Evolutionary conservation across 2,113 vertebrate species (phyloP).

Genomic region (Neodon shergylaensis): DNA sequence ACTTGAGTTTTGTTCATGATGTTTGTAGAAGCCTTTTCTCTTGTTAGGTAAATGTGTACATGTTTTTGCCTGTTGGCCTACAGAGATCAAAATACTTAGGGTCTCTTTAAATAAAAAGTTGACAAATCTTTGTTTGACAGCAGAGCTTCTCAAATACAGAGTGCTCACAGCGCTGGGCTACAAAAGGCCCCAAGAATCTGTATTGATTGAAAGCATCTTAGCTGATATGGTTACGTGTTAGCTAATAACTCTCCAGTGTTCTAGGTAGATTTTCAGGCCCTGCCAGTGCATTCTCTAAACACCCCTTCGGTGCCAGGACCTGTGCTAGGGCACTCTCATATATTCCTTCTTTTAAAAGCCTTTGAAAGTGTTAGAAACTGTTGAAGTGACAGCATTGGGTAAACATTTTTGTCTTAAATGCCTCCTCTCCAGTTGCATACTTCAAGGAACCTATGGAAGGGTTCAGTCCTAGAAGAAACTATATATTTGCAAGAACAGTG

Average conservation of each 20-base stretch:
- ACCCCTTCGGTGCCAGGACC: not conserved
- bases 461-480: not conserved
- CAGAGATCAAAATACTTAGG: slow-evolving; percentile 22
- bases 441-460: not conserved
- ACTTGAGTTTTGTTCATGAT: slow-evolving; percentile 1
- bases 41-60: not conserved
- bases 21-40: not conserved
- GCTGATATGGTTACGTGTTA: not conserved
- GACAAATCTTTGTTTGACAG: not conserved
- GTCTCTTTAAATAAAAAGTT: not conserved
- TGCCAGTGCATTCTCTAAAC: not conserved
- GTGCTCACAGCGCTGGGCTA: not conserved
- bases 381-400: not conserved
- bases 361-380: not conserved
- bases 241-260: not conserved
- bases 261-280: not conserved
- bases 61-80: not conserved
- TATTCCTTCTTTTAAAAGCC: not conserved
- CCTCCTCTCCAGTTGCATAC: not conserved
- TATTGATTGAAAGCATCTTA: not conserved
- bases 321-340: not conserved
- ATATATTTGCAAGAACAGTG: too few species aligned
- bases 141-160: not conserved
- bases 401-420: not conserved
- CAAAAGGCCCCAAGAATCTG: not conserved